A percentile compares a stretch with the other conserved stretches of the same genome.
Conservation (phyloP, 1,140 invertebrate genomes). For the Brachionus calyciflorus region DNA sequence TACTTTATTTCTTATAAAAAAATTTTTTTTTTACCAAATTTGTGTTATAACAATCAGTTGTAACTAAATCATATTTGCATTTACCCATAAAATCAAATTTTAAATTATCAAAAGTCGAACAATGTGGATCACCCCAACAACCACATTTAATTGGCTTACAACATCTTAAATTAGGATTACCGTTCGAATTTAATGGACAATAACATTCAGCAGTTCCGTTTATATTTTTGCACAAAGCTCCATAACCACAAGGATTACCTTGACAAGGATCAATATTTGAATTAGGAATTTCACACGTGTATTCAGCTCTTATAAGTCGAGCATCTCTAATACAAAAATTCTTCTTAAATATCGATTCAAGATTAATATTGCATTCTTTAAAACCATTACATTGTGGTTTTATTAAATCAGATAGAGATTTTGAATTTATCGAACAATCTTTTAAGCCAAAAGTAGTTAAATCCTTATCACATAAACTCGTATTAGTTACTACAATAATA, state of each 20-base stretch:
- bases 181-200: not conserved
- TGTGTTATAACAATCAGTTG: slow-evolving; percentile 13
- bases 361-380: no score
- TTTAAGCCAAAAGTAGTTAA: no score
- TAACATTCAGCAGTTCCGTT: not conserved
- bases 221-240: slow-evolving; percentile 4
- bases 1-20: no score
- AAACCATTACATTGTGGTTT: no score
- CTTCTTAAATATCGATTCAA: no score
- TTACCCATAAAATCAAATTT: slow-evolving; percentile 28
- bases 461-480: no score
- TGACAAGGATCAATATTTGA: not conserved
- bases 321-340: not conserved
- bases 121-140: slow-evolving; percentile 42
- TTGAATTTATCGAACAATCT: no score
- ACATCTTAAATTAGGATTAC: slow-evolving; percentile 26
- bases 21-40: not conserved
- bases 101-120: slow-evolving; percentile 9
- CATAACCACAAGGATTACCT: slow-evolving; percentile 14
- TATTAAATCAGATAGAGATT: no score
- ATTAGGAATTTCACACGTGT: not conserved
- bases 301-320: not conserved
- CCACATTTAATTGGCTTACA: slow-evolving; percentile 22
- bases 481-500: no score
- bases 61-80: slow-evolving; percentile 44